phyloP scores from a whole-genome alignment of 1,140 invertebrate genomes.

The Aphidius gifuensis region DNA sequence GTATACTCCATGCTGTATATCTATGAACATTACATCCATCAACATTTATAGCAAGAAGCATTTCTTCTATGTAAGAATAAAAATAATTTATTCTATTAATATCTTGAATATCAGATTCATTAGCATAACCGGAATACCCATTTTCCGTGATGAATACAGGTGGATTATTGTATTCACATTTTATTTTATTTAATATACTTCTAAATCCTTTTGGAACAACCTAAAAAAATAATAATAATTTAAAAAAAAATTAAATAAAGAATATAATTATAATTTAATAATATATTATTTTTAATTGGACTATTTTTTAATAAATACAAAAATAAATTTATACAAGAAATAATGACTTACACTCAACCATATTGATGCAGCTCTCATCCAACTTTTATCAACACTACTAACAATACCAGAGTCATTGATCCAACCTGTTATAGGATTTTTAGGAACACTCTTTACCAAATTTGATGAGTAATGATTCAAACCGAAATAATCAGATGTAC shows the following conservation, averaged over 20 bases:
- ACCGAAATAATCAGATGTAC: conserved; percentile 39
- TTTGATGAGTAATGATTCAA: conserved; percentile 60
- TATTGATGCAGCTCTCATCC: conserved; percentile 35
- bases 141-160: conserved; percentile 76
- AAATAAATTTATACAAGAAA: no score
- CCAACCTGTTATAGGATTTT: conserved; percentile 26
- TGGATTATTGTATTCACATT: conserved; percentile 64
- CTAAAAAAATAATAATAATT: conserved; percentile 19
- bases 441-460: conserved; percentile 32
- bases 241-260: no score
- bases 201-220: conserved; percentile 66
- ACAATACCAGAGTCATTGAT: conserved; percentile 37
- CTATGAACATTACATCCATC: not conserved
- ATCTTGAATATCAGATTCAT: conserved; percentile 58
- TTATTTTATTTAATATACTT: conserved; percentile 68
- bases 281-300: no score
- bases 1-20: conserved; percentile 2
- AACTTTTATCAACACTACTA: conserved; percentile 29
- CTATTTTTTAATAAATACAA: no score
- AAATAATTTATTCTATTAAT: conserved; percentile 55
- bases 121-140: conserved; percentile 60
- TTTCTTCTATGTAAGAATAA: conserved; percentile 21
- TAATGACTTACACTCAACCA: conserved; percentile 42
- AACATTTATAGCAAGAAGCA: conserved; percentile 22
- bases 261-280: no score